Base-by-base conservation (phyloP, 2,888 invertebrate species). In the Pandemis corylana region DNA sequence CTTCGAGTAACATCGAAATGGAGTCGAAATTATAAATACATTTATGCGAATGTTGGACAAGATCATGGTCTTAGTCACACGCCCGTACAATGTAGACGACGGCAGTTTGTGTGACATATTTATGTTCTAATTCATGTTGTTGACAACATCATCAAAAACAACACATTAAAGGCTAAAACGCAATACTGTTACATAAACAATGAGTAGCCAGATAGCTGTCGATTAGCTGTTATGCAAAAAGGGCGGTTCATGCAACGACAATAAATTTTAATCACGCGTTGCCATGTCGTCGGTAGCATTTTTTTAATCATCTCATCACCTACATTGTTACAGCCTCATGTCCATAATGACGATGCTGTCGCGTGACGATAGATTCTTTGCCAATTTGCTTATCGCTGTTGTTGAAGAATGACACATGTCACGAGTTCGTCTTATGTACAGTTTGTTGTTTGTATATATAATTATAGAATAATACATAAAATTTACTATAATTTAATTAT, bases 301-400 rank as follows among this genome's bases (percentile, higher is more conserved):
- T 51, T 46, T 42, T 53, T 46, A 71, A 67, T 46, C 53, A 20
- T 75, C 75, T 46, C 53, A 20, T 75, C 75, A 71, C 46, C 13
- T 20, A 51, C 61, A 61, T 74, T 75, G 70, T 67, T 75, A 56
- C 63, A 13, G 53, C 28, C 2, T 62, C 61, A 63, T 53, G 67
- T 63, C 36, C 36, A 46, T 41, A 15, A 66, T 78, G 80, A 84
- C 77, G 82, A 82, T 63, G 81, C 79, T 82, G 85, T 84, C 85
- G 79, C 82, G 86, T 87, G 88, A 88, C 85, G 85, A 82, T 73
- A 89, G 89, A 85, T 81, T 64, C 20, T 67, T 64, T 80, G 90
- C 90, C 90, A 90, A 85, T 82, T 53, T 72, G 51, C 20, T 64
- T 71, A 77, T 80, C 77, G 76, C 82, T 78, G 81, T 80, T 76